Percentiles rank a stretch among this genome's conserved stretches.
Conservation (phyloP, 2,113 vertebrate genomes). For the Antigone vipio region DNA sequence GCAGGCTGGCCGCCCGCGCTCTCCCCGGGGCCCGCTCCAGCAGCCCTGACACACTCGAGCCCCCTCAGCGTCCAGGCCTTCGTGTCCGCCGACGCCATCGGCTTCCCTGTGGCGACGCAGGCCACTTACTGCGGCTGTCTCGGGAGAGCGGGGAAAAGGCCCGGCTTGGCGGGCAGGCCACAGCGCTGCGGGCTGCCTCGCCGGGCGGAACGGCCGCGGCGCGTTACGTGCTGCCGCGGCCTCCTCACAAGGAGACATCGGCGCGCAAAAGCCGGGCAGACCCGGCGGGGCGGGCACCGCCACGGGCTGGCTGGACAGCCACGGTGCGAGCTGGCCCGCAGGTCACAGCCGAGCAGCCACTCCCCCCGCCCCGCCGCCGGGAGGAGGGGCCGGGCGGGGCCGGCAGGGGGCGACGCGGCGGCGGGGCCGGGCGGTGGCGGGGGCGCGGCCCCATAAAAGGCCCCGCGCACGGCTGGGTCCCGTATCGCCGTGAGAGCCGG, state of each 20-base stretch:
- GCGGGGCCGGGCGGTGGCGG: background rate
- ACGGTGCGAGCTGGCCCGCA: accelerated
- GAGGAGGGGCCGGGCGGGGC: background rate
- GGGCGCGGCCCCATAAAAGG: background rate
- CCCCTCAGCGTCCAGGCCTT: background rate
- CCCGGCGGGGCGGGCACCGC: background rate
- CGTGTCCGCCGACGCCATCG: background rate
- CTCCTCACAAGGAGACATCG: background rate
- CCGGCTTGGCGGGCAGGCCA: background rate
- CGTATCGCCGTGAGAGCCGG: background rate
- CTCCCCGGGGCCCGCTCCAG: background rate
- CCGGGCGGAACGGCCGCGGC: background rate
- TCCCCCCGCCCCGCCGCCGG: background rate
- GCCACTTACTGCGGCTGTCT: background rate
- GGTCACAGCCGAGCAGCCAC: background rate
- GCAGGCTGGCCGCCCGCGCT: background rate
- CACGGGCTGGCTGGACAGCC: too few relatives aligned
- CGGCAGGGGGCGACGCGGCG: background rate
- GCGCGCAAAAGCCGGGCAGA: background rate
- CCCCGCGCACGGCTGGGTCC: accelerated
- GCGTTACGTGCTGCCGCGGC: background rate
- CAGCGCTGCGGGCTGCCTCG: background rate
- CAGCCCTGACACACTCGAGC: background rate
- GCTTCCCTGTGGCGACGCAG: background rate
- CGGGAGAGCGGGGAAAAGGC: background rate